Conservation (phyloP, 2,797 vertebrate species). For the Xiphophorus birchmanni region DNA sequence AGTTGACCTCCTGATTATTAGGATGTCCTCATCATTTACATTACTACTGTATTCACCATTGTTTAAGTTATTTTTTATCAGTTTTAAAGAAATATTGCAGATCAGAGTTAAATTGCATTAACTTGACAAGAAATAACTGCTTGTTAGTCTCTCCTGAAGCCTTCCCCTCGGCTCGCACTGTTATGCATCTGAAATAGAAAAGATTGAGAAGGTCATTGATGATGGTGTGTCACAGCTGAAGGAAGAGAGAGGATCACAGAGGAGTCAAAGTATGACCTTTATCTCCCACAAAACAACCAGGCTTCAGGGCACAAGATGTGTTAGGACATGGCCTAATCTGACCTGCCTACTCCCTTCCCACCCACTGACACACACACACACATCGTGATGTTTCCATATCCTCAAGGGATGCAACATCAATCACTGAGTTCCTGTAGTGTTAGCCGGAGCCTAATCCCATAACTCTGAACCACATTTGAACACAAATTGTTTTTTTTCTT, state of each 20-base stretch:
- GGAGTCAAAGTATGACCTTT: constrained; percentile 33
- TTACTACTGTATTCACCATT: no score
- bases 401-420: constrained; percentile 11
- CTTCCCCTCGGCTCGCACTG: constrained; percentile 8
- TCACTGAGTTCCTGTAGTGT: constrained; percentile 6
- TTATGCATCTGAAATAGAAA: constrained; percentile 11
- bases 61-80: not conserved
- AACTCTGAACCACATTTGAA: not conserved
- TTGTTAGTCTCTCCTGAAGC: not conserved
- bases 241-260: constrained; percentile 19
- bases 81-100: not conserved
- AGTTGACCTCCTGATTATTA: not conserved
- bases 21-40: not conserved
- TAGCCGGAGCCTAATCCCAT: not conserved
- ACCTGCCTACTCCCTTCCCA: constrained; percentile 24
- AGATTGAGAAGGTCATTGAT: constrained; percentile 13
- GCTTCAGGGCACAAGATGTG: constrained; percentile 51
- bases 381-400: constrained; percentile 7
- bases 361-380: constrained; percentile 20
- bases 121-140: not conserved
- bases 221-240: constrained; percentile 25
- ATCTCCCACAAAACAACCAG: constrained; percentile 30
- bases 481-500: not conserved
- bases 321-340: constrained; percentile 55
- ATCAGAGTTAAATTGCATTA: not conserved